Percentiles rank a stretch among this genome's conserved stretches.
phyloP scores from a whole-genome alignment of 2,113 vertebrate species.

The Fregata magnificens region DNA sequence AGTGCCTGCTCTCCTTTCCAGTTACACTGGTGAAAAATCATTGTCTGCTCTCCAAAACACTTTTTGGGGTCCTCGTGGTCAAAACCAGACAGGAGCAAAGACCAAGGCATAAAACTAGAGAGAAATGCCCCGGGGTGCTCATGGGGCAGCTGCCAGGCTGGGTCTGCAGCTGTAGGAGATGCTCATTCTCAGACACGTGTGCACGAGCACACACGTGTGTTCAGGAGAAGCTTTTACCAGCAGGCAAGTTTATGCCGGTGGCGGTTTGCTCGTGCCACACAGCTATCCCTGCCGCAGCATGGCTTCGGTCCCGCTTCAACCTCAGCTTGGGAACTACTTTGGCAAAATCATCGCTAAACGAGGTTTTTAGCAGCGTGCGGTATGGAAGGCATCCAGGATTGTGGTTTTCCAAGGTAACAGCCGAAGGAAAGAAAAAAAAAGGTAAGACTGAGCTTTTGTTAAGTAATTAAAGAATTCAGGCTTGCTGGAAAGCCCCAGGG shows the following conservation, averaged over 20 bases:
- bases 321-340: neutral
- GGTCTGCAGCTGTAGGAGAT: neutral
- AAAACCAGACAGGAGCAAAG: neutral
- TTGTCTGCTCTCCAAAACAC: neutral
- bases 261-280: neutral
- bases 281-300: rapidly evolving
- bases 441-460: conserved; percentile 8
- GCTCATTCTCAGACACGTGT: rapidly evolving
- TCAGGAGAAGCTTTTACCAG: neutral
- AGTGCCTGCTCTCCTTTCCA: neutral
- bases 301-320: neutral
- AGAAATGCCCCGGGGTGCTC: neutral
- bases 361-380: neutral
- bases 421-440: neutral
- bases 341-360: neutral
- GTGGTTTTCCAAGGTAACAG: conserved; percentile 43
- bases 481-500: conserved; percentile 41
- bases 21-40: neutral
- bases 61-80: neutral
- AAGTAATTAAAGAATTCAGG: conserved; percentile 52
- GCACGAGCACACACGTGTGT: rapidly evolving
- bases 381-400: conserved; percentile 2
- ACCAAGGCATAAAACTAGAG: rapidly evolving
- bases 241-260: neutral
- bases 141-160: neutral